Evolutionary conservation across 1,140 invertebrate genomes (phyloP), one percentile per base, ranked within the genome.

Genomic region (Drosophila kikkawai): DNA sequence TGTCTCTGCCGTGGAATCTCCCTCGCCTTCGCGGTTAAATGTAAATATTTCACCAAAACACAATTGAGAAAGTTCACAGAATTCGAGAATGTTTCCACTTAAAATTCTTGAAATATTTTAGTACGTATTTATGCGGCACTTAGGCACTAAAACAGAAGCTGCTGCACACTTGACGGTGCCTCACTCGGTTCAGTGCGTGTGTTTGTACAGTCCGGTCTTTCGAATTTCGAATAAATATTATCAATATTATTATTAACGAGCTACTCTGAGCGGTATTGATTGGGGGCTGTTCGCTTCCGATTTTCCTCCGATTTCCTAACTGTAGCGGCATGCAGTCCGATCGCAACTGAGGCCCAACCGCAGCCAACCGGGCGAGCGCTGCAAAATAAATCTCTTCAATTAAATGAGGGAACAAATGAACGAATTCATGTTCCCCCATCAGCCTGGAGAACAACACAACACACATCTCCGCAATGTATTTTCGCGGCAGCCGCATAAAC

Each of bases 361-460:
- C 51, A 34, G 39, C 12, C 45, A 70, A 17, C n/a, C 48, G 36
- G 29, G 64, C 63, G 63, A 70, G 48, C 67, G 58, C 65, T 66
- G 74, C 80, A 64, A 78, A 79, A 80, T 88, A 87, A 80, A 90
- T 87, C 84, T 87, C 80, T 75, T 87, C 84, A 87, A 87, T 87
- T 87, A 80, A 90, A 78, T 80, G 85, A 88, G 80, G 76, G 64
- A 71, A 61, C 75, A 69, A 82, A 79, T 82, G 79, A 75, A 85
- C 60, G 82, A 86, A 68, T 75, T 67, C 64, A 61, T 34, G 57
- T 84, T 70, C 82, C 82, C 74, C 65, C 64, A 61, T 63, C 53
- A 58, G 65, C 36, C 74, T 78, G 75, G 75, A 78, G 56, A 77
- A 77, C 50, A 51, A 77, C 50, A 51, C 29, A n/a, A n/a, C 19